Conservation (phyloP, 2,888 invertebrate species). For the Oligia latruncula region DNA sequence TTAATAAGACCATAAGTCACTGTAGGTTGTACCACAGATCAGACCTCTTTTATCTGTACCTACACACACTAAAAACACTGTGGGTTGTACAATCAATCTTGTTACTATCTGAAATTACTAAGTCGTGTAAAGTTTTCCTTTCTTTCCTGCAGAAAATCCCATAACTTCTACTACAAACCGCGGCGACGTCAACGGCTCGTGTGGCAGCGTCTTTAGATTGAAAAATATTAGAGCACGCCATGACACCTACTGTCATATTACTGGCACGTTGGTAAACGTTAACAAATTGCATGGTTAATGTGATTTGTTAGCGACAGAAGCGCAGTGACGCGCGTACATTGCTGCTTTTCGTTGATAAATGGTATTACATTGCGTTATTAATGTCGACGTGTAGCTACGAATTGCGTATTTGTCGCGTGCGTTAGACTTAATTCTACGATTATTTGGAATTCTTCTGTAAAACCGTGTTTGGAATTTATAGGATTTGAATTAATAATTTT, state of each 20-base stretch:
- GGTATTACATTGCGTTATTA: constrained; percentile 61
- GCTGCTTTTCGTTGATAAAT: constrained; percentile 63
- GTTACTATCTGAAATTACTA: neutral
- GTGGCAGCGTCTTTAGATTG: constrained; percentile 45
- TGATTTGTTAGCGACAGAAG: constrained; percentile 64
- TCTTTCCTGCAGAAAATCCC: neutral
- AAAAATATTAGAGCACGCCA: constrained; percentile 57
- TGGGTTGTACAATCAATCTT: neutral
- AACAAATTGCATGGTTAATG: constrained; percentile 64
- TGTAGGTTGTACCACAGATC: neutral
- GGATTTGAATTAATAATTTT: constrained; percentile 10
- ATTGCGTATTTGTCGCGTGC: constrained; percentile 28
- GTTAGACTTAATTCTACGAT: constrained; percentile 21
- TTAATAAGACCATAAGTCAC: neutral
- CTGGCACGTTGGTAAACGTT: constrained; percentile 51
- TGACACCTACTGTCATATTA: constrained; percentile 58
- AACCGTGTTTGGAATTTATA: constrained; percentile 5
- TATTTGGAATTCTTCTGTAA: constrained; percentile 35
- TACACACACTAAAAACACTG: neutral
- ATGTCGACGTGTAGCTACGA: constrained; percentile 52
- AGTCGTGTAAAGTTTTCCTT: neutral
- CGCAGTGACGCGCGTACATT: constrained; percentile 49
- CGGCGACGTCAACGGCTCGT: constrained; percentile 22
- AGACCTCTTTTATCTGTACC: no score
- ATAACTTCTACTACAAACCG: constrained; percentile 9